These are phyloP conservation scores for Podarcis siculus DNA, from an alignment of 2,797 vertebrate species.

Conservation along the genomic window DNA sequence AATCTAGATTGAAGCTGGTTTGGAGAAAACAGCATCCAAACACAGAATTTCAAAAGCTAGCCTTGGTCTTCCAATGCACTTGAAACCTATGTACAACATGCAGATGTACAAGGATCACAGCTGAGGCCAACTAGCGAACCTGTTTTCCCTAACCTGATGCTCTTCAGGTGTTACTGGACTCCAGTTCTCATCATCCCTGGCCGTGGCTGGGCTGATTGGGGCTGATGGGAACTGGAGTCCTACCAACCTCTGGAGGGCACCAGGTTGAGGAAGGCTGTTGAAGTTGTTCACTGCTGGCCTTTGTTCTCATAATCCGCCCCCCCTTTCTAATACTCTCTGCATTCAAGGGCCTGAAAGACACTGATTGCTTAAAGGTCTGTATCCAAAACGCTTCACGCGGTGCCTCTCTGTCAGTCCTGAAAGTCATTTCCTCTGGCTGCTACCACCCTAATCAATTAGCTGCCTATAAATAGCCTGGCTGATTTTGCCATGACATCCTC, in stretches of 20 bases:
- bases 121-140: neutral
- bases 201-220: too few relatives aligned
- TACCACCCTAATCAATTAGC: conserved; percentile 57
- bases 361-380: neutral
- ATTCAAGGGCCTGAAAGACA: conserved; percentile 9
- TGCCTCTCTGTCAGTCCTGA: conserved; percentile 25
- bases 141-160: too few relatives aligned
- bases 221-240: too few relatives aligned
- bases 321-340: neutral
- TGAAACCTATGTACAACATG: neutral
- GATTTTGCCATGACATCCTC: conserved; percentile 46
- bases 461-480: conserved; percentile 56
- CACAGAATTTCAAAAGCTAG: too few relatives aligned
- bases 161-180: too few relatives aligned
- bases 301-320: neutral
- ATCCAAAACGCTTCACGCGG: conserved; percentile 13
- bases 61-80: neutral
- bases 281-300: neutral
- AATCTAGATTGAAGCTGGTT: too few relatives aligned
- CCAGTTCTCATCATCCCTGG: too few relatives aligned
- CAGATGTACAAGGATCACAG: too few relatives aligned
- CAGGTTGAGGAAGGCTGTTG: neutral
- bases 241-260: too few relatives aligned
- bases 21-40: too few relatives aligned
- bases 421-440: conserved; percentile 62